phyloP scores from a whole-genome alignment of 2,797 vertebrate genomes.

The Rhadinocentrus ornatus region DNA sequence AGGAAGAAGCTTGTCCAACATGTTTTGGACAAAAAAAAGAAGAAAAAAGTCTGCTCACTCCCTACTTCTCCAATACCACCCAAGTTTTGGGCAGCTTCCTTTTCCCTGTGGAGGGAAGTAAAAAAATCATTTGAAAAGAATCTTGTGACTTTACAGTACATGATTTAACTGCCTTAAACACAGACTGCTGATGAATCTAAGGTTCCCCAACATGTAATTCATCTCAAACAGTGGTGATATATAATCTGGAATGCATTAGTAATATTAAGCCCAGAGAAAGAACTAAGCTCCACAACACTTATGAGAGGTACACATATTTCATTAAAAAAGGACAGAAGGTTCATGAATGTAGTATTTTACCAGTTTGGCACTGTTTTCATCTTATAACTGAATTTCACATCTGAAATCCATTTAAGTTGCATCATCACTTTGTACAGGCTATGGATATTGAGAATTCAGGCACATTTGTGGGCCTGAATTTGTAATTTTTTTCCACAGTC shows the following conservation, averaged over 20 bases:
- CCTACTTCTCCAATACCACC: slow-evolving; percentile 81
- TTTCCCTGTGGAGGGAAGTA: slow-evolving; percentile 53
- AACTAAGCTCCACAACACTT: slow-evolving; percentile 50
- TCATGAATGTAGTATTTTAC: slow-evolving; percentile 23
- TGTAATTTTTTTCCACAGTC: neutral
- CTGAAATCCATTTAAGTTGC: neutral
- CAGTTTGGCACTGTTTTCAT: slow-evolving; percentile 9
- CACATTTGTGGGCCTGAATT: too few species aligned
- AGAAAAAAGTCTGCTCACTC: slow-evolving; percentile 52
- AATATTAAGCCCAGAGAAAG: slow-evolving; percentile 56
- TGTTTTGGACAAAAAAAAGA: slow-evolving; percentile 70
- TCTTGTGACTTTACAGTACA: slow-evolving; percentile 82
- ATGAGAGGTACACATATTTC: slow-evolving; percentile 42
- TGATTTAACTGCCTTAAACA: slow-evolving; percentile 78
- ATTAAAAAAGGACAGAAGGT: slow-evolving; percentile 19
- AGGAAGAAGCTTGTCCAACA: slow-evolving; percentile 85
- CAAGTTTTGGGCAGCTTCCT: slow-evolving; percentile 75
- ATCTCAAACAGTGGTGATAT: slow-evolving; percentile 71
- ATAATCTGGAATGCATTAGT: slow-evolving; percentile 70
- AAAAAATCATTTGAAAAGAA: slow-evolving; percentile 60
- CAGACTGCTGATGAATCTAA: slow-evolving; percentile 64
- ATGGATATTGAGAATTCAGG: neutral
- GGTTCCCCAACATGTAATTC: slow-evolving; percentile 55
- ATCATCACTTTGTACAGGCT: neutral
- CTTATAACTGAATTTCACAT: neutral